These are phyloP conservation scores for Nemopilema nomurai DNA, from an alignment of 30 jellyfish, hydroid and myxozoan species.

Conservation along the genomic window DNA sequence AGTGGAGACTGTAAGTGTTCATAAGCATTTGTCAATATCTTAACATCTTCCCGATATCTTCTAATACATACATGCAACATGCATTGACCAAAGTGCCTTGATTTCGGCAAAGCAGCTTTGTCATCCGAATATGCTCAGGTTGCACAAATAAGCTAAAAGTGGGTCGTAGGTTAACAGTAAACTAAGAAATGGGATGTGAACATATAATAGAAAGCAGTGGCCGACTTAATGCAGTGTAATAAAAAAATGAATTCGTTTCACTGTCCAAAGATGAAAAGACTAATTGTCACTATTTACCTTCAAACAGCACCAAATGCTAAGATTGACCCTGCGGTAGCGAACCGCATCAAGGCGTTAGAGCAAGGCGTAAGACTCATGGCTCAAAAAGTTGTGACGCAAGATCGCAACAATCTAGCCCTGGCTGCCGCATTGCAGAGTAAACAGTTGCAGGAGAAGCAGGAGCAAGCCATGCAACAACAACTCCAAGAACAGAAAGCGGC, in stretches of 20 bases:
- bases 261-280: too few species aligned
- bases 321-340: slow-evolving; percentile 34
- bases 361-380: slow-evolving; percentile 61
- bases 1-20: slow-evolving; percentile 34
- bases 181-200: too few species aligned
- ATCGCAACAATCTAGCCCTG: slow-evolving; percentile 35
- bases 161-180: too few species aligned
- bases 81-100: too few species aligned
- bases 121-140: too few species aligned
- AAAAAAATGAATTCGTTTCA: neutral
- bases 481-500: slow-evolving; percentile 2
- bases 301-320: slow-evolving; percentile 10
- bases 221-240: too few species aligned
- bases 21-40: neutral
- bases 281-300: too few species aligned
- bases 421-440: slow-evolving; percentile 55
- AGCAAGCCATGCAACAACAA: too few species aligned
- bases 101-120: too few species aligned
- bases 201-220: too few species aligned
- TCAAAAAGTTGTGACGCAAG: slow-evolving; percentile 45
- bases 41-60: neutral
- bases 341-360: slow-evolving; percentile 35
- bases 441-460: slow-evolving; percentile 40
- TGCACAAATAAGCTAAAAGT: too few species aligned
- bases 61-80: too few species aligned